phyloP scores from a whole-genome alignment of 2,797 vertebrate genomes.

The Pangasius mekongensis region DNA sequence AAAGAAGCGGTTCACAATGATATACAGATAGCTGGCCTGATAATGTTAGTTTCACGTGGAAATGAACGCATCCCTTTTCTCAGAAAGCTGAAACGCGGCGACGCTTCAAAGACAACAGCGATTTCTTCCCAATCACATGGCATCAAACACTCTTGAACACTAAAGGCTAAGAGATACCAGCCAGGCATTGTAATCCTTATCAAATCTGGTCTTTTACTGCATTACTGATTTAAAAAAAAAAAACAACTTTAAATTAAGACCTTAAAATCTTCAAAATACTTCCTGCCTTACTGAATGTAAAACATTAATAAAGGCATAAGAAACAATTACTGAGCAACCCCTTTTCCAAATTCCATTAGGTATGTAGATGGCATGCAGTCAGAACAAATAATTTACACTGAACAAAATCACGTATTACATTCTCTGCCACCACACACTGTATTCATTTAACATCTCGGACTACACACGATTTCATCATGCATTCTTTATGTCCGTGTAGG shows the following conservation, averaged over 20 bases:
- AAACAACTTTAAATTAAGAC: background rate
- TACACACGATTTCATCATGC: background rate
- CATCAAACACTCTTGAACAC: background rate
- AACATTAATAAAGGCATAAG: background rate
- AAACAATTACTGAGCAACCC: background rate
- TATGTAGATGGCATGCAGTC: constrained; percentile 50
- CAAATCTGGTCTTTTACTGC: background rate
- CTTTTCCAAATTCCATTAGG: constrained; percentile 36
- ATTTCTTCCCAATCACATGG: background rate
- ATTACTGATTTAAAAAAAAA: background rate
- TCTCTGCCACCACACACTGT: background rate
- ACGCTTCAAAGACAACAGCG: too few relatives aligned
- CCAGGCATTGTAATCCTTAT: background rate
- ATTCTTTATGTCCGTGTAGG: background rate
- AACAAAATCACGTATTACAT: background rate
- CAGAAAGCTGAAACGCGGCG: background rate
- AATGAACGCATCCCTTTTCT: background rate
- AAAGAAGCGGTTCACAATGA: background rate
- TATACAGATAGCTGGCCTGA: background rate
- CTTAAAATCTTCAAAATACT: background rate
- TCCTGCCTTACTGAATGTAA: background rate
- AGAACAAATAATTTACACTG: background rate
- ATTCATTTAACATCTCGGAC: background rate
- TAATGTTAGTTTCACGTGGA: background rate
- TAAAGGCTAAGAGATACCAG: background rate